Conservation (phyloP, 1,140 invertebrate genomes). For the Meloidogyne exigua region DNA sequence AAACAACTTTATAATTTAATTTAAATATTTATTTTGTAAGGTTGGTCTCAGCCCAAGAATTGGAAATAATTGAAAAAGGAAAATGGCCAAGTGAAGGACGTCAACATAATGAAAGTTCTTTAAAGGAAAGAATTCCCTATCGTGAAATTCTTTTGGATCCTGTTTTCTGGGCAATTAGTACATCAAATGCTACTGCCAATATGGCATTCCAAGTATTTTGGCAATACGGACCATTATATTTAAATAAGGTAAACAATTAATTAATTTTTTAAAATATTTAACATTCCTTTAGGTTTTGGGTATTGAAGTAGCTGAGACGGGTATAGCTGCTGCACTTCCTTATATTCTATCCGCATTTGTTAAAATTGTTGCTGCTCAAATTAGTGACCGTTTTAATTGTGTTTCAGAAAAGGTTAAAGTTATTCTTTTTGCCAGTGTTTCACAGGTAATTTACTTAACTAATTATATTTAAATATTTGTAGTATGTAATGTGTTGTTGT, state of each 20-base stretch:
- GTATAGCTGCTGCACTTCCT: slow-evolving; percentile 53
- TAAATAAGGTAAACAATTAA: slow-evolving; percentile 50
- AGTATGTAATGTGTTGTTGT: slow-evolving; percentile 41
- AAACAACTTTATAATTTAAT: background rate
- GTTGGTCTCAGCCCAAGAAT: slow-evolving; percentile 31
- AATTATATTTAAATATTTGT: background rate
- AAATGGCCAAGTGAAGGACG: slow-evolving; percentile 23
- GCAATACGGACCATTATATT: slow-evolving; percentile 57
- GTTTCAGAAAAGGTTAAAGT: slow-evolving; percentile 41
- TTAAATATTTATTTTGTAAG: background rate
- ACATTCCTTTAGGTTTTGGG: slow-evolving; percentile 40
- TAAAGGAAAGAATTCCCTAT: slow-evolving; percentile 28
- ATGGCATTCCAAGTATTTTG: slow-evolving; percentile 47
- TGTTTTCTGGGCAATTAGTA: slow-evolving; percentile 28
- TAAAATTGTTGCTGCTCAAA: slow-evolving; percentile 54
- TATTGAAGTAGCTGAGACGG: slow-evolving; percentile 46
- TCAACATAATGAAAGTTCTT: slow-evolving; percentile 3
- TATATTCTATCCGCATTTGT: slow-evolving; percentile 46
- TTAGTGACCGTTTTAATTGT: slow-evolving; percentile 49
- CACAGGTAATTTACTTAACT: slow-evolving; percentile 33
- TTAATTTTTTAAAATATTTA: no score
- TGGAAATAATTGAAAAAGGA: slow-evolving; percentile 34
- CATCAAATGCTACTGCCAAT: slow-evolving; percentile 24
- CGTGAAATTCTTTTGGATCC: slow-evolving; percentile 22
- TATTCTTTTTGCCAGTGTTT: slow-evolving; percentile 52